Base-by-base conservation (phyloP, 2,888 invertebrate genomes). In the Cyaniris semiargus region DNA sequence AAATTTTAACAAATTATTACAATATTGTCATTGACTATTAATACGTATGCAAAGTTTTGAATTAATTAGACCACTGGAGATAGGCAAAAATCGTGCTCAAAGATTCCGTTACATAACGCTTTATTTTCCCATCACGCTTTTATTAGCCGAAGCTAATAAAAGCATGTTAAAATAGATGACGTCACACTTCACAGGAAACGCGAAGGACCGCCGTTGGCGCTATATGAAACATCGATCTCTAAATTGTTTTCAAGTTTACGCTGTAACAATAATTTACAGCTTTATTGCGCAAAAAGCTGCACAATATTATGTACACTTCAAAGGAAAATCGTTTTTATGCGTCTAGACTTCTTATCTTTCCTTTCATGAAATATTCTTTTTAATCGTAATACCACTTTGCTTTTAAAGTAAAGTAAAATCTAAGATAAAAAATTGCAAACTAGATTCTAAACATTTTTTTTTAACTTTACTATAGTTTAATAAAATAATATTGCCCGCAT, bases 291-390 rank as follows among this genome's bases (percentile, higher is more conserved):
- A 23, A 60, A 60, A 60, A 60, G 60, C 13, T 60, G 13, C 58
- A 60, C 81, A 79, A 53, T 71, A 72, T 75, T 53, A 77, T 77
- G 15, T 75, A 79, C 80, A 78, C 77, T 76, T 71, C 44, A 23
- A 78, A 72, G 76, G 74, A 60, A 34, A 34, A 66, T 75, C 44
- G 66, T 76, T 77, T 79, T 76, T 78, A 53, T 75, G 34, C 75
- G 15, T 27, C 71, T 38, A 58, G 75, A 75, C 71, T 76, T 70
- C 75, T 70, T 74, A 70, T 58, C 58, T 58, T n/a, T 58, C n/a
- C 58, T 58, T n/a, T 58, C n/a, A 48, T 15, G 15, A 15, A 13
- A 48, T 48, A 48, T 58, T 8, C 21, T 58, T 58, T 21, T 58
- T 58, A 21, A 48, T 48, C 58, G 23, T 60, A 60, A 60, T 10